Evolutionary conservation across 1,140 invertebrate genomes (phyloP), one percentile per base, ranked within the genome.

Genomic region (Bombus difficillimus): DNA sequence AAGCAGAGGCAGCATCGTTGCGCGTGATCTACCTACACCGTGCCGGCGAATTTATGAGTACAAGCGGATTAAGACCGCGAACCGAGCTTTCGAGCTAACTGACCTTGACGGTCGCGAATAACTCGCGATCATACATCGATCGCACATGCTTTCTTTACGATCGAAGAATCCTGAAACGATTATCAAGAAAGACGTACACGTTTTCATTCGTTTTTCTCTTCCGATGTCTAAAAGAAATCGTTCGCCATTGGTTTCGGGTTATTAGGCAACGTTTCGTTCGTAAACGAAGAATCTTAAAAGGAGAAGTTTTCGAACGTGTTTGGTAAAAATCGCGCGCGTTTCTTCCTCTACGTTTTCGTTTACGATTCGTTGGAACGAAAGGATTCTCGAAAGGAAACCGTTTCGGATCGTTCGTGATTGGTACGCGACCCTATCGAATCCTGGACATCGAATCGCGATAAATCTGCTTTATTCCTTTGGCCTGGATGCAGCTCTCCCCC

Each of bases 21-120:
- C 84, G 88, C 84, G 75, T 86, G 80, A 89, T 89, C 88, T 89
- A 86, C 84, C 88, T 89, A 89, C 87, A 88, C 84, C 47, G 41
- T 81, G 81, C 84, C 71, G 68, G n/a, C 80, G 41, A 76, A 89
- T 89, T 89, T 89, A 89, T 76, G 75, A 80, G 83, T 71, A 77
- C 84, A 79, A 81, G 80, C 37, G 32, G 87, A 85, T 74, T 77
- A 78, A 86, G 69, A 79, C 57, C 25, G 71, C 41, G 75, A 25
- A 28, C 66, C 73, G n/a, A 81, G 82, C 71, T 77, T 59, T 81
- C 73, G 10, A 74, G 73, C 66, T 89, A 81, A 89, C 82, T 18
- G 84, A 76, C 82, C 84, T 88, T 88, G 88, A 85, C 83, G 62
- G 5, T 6, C 59, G 77, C 78, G 77, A 89, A 78, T 85, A 72